Evolutionary conservation across 2,888 invertebrate genomes (phyloP).

Genomic region (Rhagium mordax): DNA sequence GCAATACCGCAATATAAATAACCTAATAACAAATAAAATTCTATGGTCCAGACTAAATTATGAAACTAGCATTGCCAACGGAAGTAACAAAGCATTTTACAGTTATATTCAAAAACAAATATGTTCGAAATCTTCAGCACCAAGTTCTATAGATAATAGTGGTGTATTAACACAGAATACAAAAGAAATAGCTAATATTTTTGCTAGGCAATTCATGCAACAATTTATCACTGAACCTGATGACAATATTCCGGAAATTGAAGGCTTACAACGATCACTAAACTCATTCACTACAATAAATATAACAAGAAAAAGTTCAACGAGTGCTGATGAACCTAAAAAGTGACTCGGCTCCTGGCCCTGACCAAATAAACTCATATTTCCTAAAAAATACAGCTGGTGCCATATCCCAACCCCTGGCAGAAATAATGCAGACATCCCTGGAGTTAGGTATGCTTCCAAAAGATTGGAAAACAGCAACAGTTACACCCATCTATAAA

Average conservation of each 20-base stretch:
- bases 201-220: too few species aligned
- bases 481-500: background rate
- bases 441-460: background rate
- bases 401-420: too few species aligned
- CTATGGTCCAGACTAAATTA: too few species aligned
- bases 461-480: background rate
- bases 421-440: background rate
- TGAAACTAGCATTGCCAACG: too few species aligned
- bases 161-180: background rate
- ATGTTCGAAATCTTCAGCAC: background rate
- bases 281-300: too few species aligned
- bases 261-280: too few species aligned
- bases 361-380: too few species aligned
- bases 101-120: too few species aligned
- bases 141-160: background rate
- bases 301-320: background rate
- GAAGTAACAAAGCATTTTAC: too few species aligned
- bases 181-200: background rate
- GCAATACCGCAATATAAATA: background rate
- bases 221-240: too few species aligned
- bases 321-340: background rate
- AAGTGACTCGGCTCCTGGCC: background rate
- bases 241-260: too few species aligned
- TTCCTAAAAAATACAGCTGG: too few species aligned
- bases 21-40: background rate